Base-by-base conservation (phyloP, 2,113 vertebrate genomes). In the Solea senegalensis region DNA sequence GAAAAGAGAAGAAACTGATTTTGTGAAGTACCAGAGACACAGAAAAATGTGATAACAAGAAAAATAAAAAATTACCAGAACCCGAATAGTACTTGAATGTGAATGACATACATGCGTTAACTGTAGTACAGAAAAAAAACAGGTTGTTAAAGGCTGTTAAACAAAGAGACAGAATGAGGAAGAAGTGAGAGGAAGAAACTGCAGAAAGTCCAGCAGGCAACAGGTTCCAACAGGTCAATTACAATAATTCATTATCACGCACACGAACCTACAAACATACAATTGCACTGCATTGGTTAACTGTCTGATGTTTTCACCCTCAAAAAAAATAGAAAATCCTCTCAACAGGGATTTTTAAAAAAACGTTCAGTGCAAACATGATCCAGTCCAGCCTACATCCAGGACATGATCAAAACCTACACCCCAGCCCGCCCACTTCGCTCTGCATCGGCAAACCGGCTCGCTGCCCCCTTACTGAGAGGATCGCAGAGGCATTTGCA, bases 141-240 rank as follows among this genome's bases (percentile, higher is more conserved):
- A 26, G 8, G 51, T 21, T 1, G 9, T 44, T 60, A 60, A 43
- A 60, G 51, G 9, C 3, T 55, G 39, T 66, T 44, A 45, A 82
- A 83, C 27, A 74, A 62, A 70, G 71, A 46, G 43, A 76, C 44
- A 53, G 40, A 54, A 79, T 71, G 34, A 80, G 7, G 28, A 12
- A 78, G 62, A 66, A 53, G 39, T 60, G 50, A 39, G 46, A 69
- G 48, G 39, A 27, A 14, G 9, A 55, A 16, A 65, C 4, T 40
- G 41, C 28, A 69, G 50, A 78, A 67, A 77, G 52, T 64, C 28
- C 56, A 70, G 72, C 48, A 54, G 61, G 48, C 43, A 65, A 74
- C 53, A 12, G 72, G 45, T 39, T 51, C 34, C 65, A 53, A 21
- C 21, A 21, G 21, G 21, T 75, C 12, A 80, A 55, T 49, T 73